These are phyloP conservation scores for Sula dactylatra DNA, from an alignment of 2,113 vertebrate genomes.

Conservation along the genomic window DNA sequence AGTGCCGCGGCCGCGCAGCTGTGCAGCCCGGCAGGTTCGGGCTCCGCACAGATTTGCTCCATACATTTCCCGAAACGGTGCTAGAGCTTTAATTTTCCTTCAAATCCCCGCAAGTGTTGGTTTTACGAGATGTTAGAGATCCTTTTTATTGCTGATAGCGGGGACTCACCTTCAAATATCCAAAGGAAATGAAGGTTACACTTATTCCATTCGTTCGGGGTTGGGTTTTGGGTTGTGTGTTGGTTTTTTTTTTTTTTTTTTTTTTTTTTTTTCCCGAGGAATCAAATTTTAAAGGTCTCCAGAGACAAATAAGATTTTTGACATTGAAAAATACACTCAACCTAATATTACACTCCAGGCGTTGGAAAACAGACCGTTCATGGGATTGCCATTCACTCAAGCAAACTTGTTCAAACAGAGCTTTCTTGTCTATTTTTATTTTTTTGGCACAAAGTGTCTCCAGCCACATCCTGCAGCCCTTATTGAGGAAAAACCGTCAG, in stretches of 20 bases:
- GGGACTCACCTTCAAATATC: slow-evolving; percentile 24
- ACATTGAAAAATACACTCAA: slow-evolving; percentile 47
- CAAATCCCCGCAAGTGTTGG: not conserved
- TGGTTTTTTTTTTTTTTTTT: not conserved
- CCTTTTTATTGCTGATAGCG: slow-evolving; percentile 20
- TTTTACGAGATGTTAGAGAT: slow-evolving; percentile 37
- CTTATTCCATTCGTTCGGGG: not conserved
- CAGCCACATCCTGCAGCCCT: slow-evolving; percentile 4
- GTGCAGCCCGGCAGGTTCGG: not conserved
- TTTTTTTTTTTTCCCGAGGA: not conserved
- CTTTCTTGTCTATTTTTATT: slow-evolving; percentile 32
- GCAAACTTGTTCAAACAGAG: slow-evolving; percentile 23
- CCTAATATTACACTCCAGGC: slow-evolving; percentile 24
- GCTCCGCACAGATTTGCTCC: not conserved
- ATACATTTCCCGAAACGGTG: not conserved
- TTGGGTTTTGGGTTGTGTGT: not conserved
- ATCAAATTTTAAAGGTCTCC: slow-evolving; percentile 39
- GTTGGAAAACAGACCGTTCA: slow-evolving; percentile 6
- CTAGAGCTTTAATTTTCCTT: not conserved
- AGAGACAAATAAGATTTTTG: slow-evolving; percentile 41
- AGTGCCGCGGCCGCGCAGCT: not conserved
- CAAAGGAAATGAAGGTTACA: slow-evolving; percentile 39
- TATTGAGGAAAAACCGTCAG: not conserved
- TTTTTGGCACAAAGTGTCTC: not conserved
- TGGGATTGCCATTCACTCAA: slow-evolving; percentile 13